Conservation (phyloP, 37 sponge, comb jelly and placozoan genomes). For the Geodia barretti region DNA sequence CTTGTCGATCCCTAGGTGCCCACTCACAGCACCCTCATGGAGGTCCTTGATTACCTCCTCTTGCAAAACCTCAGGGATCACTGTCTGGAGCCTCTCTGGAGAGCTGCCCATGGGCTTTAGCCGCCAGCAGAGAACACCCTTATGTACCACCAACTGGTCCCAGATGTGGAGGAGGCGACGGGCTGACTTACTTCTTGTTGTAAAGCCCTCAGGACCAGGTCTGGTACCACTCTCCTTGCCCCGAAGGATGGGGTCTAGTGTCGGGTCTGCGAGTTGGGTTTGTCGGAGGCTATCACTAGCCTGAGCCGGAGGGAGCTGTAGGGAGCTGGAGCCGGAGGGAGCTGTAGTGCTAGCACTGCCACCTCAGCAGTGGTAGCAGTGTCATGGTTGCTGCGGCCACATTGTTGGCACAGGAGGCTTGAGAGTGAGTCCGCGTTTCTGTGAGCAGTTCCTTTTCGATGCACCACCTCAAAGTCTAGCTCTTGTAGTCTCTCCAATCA, state of each 20-base stretch:
- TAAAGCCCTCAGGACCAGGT: slow-evolving; percentile 4
- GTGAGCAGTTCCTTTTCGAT: slow-evolving; percentile 14
- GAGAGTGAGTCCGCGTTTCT: slow-evolving; percentile 33
- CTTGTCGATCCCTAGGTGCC: slow-evolving; percentile 12
- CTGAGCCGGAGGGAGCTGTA: too few relatives aligned
- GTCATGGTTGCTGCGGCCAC: too few relatives aligned
- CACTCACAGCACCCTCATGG: slow-evolving; percentile 17
- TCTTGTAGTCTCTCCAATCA: slow-evolving; percentile 35
- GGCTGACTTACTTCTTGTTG: background rate
- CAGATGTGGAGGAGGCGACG: slow-evolving; percentile 14
- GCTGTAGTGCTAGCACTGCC: too few relatives aligned
- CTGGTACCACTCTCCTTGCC: background rate
- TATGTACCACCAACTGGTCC: slow-evolving; percentile 22
- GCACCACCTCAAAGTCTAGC: slow-evolving; percentile 31
- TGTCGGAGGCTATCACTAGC: background rate
- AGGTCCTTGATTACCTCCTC: slow-evolving; percentile 7
- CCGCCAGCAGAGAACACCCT: slow-evolving; percentile 1
- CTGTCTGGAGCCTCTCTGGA: background rate
- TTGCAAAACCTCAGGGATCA: slow-evolving; percentile 6
- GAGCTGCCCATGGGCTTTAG: background rate
- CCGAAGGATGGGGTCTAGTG: background rate
- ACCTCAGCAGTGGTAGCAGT: too few relatives aligned
- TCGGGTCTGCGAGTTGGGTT: slow-evolving; percentile 6
- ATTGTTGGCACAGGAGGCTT: slow-evolving; percentile 8
- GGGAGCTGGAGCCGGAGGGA: too few relatives aligned